These are phyloP conservation scores for Sphaerophoria taeniata DNA, from an alignment of 2,888 invertebrate species.

Conservation along the genomic window DNA sequence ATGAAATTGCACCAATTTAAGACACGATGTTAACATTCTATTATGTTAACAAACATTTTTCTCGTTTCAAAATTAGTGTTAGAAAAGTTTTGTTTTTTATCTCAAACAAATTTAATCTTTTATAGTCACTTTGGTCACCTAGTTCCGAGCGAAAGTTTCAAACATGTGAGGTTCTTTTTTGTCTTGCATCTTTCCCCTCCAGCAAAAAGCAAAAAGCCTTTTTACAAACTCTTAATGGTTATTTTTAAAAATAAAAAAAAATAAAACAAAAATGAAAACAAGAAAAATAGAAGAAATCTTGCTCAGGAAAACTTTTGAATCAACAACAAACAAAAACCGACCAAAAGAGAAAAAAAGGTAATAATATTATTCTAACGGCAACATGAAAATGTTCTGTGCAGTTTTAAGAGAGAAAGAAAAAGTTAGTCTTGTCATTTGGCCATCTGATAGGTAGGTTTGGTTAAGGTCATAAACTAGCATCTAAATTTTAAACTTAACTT, in stretches of 20 bases:
- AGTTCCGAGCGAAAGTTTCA: constrained; percentile 20
- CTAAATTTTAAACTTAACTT: constrained; percentile 42
- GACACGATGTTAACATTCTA: too few relatives aligned
- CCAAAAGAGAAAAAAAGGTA: background rate
- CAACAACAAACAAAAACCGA: background rate
- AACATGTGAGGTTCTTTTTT: constrained; percentile 25
- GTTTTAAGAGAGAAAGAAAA: background rate
- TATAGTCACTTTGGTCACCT: constrained; percentile 36
- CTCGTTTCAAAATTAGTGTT: too few relatives aligned
- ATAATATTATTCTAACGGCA: constrained; percentile 12
- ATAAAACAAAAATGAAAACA: background rate
- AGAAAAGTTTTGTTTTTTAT: too few relatives aligned
- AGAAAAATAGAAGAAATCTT: constrained; percentile 23
- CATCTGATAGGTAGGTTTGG: constrained; percentile 1
- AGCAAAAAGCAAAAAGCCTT: constrained; percentile 13
- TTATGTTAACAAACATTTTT: too few relatives aligned
- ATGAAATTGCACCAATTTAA: too few relatives aligned
- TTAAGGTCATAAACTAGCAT: constrained; percentile 34
- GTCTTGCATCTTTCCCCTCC: background rate
- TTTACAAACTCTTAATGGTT: constrained; percentile 17
- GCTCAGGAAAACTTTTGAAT: constrained; percentile 19
- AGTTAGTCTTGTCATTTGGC: background rate
- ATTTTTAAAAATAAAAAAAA: constrained; percentile 25
- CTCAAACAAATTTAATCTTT: too few relatives aligned
- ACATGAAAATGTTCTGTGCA: background rate